Evolutionary conservation across 64 coral and sea anemone genomes (phyloP).

Genomic region (Dendronephthya gigantea): DNA sequence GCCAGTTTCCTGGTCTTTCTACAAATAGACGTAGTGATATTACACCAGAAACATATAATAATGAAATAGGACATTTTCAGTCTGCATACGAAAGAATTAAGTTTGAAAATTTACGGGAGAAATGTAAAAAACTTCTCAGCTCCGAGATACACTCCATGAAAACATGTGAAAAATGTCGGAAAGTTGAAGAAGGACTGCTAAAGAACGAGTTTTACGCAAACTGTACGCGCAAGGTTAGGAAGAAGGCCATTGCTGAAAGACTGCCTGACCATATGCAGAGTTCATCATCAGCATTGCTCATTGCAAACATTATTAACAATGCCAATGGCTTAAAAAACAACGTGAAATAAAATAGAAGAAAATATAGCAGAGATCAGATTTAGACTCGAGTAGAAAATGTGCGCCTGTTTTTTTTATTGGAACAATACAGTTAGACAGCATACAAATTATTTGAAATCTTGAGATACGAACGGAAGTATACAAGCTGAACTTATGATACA

Average conservation of each 20-base stretch:
- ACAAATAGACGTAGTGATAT: not conserved
- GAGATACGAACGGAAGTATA: too few relatives aligned
- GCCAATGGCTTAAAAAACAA: too few relatives aligned
- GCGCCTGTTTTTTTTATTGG: too few relatives aligned
- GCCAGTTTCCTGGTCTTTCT: not conserved
- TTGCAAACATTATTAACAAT: not conserved
- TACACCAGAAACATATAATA: not conserved
- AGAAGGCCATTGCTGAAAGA: not conserved
- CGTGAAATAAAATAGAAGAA: too few relatives aligned
- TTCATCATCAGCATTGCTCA: not conserved
- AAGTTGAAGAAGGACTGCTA: not conserved
- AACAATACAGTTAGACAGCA: not conserved
- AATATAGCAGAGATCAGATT: too few relatives aligned
- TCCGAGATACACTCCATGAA: not conserved
- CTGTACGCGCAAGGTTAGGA: not conserved
- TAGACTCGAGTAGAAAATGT: too few relatives aligned
- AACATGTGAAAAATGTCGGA: not conserved
- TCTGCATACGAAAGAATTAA: not conserved
- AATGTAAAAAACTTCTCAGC: not conserved
- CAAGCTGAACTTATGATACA: too few relatives aligned
- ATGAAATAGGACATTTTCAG: not conserved
- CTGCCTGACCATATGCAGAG: not conserved
- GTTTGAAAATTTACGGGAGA: not conserved
- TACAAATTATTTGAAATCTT: not conserved
- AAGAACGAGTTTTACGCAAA: not conserved